Percentiles rank a stretch among this genome's conserved stretches.
These are phyloP conservation scores for Drosophila aldrichi DNA, from an alignment of 2,888 invertebrate species.

Conservation along the genomic window DNA sequence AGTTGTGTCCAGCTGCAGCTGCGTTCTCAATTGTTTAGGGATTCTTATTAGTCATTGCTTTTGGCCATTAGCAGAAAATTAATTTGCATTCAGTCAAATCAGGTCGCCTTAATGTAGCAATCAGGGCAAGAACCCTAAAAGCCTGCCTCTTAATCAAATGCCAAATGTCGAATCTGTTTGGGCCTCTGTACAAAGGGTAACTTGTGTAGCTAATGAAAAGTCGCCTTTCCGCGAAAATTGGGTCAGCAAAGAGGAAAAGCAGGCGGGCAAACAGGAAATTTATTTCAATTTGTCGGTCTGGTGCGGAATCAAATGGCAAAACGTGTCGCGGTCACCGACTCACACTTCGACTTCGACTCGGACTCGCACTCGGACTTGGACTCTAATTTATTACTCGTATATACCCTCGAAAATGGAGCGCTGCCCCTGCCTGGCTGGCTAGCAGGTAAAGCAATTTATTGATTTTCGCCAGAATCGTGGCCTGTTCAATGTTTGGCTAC, in stretches of 20 bases:
- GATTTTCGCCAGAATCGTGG: slow-evolving; percentile 66
- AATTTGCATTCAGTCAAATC: slow-evolving; percentile 51
- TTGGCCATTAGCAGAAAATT: slow-evolving; percentile 43
- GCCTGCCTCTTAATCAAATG: slow-evolving; percentile 54
- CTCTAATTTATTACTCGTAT: slow-evolving; percentile 21
- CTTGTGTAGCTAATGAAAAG: slow-evolving; percentile 70
- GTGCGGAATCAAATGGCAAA: slow-evolving; percentile 73
- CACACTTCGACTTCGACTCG: neutral
- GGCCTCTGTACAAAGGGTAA: slow-evolving; percentile 45
- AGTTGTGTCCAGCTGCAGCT: neutral
- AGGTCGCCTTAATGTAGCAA: slow-evolving; percentile 49
- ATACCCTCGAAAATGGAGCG: slow-evolving; percentile 28
- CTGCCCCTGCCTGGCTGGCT: slow-evolving; percentile 17
- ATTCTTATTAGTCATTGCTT: slow-evolving; percentile 7
- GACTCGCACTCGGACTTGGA: neutral
- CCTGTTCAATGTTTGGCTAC: slow-evolving; percentile 55
- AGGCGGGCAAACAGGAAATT: slow-evolving; percentile 67
- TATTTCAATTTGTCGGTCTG: slow-evolving; percentile 68
- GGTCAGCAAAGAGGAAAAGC: slow-evolving; percentile 56
- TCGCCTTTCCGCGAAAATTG: slow-evolving; percentile 74
- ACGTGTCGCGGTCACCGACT: slow-evolving; percentile 62
- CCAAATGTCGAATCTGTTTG: slow-evolving; percentile 43
- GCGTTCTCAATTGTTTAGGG: neutral
- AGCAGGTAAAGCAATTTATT: slow-evolving; percentile 48
- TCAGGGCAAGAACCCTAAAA: slow-evolving; percentile 49